Evolutionary conservation across 1,140 invertebrate species (phyloP), one percentile per base, ranked within the genome.

Genomic region (Cydia amplana): DNA sequence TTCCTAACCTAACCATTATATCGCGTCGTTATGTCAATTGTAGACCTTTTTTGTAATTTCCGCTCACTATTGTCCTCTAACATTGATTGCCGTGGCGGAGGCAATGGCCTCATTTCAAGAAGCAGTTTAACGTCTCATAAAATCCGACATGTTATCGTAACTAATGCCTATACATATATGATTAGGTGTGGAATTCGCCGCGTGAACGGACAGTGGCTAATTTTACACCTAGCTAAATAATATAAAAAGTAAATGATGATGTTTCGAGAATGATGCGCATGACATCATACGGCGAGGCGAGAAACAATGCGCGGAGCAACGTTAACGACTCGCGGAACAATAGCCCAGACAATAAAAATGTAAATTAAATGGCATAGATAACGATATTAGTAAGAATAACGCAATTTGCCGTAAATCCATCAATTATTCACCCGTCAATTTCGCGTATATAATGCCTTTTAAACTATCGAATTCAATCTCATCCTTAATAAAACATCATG

Each of bases 191-290:
- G 81, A 80, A 80, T 85, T 77, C 77, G 64, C 43, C 14, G 72
- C 40, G 79, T 51, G 82, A 79, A 81, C 79, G 73, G 65, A 75
- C 25, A 49, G 20, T 75, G 75, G 65, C n/a, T 80, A 63, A 83
- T 76, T 78, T 81, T 80, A 78, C 65, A 43, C 65, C 65, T 70
- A 70, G 16, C 32, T 81, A 82, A 70, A 81, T 81, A 74, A 79
- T 60, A 74, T 76, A 80, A 81, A 84, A 81, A 81, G 76, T 80
- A 80, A 83, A 83, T 80, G 81, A 78, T 82, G 74, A 79, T 81
- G 78, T 83, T 86, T 81, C 74, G 74, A 86, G 85, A 87, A 85
- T 80, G 77, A 78, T 77, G 74, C 80, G 73, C 79, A 87, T 89
- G 83, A 86, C 81, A 85, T 85, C 84, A 84, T 82, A 76, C 70